Evolutionary conservation across 2,888 invertebrate species (phyloP).

Genomic region (Polydrusus cervinus): DNA sequence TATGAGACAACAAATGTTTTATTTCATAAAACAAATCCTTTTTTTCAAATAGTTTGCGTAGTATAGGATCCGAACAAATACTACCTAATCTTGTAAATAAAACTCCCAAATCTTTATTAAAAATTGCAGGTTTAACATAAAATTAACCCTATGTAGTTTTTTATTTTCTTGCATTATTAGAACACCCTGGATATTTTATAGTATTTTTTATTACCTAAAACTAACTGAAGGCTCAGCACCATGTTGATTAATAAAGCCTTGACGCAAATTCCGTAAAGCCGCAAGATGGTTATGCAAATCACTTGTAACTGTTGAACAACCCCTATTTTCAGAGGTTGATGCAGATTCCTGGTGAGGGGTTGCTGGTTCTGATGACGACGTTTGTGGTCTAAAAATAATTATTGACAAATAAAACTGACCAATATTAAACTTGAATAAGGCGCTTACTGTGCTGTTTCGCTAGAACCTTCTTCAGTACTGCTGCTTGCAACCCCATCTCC

Average conservation of each 20-base stretch:
- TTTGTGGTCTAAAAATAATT: constrained; percentile 41
- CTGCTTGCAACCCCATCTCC: constrained; percentile 13
- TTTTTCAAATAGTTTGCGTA: too few species aligned
- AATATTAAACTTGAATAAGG: background rate
- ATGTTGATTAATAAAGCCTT: constrained; percentile 75
- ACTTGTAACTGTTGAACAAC: constrained; percentile 64
- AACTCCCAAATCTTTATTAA: too few species aligned
- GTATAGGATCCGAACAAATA: too few species aligned
- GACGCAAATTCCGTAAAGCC: constrained; percentile 70
- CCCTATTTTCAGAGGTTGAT: constrained; percentile 53
- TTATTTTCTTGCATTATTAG: too few species aligned
- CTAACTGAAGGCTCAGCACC: constrained; percentile 76
- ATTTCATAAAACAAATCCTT: too few species aligned
- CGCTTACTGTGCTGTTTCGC: constrained; percentile 26
- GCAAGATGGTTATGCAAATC: constrained; percentile 68
- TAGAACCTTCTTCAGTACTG: constrained; percentile 21
- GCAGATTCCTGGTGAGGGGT: constrained; percentile 51
- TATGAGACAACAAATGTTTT: too few species aligned
- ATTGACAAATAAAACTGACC: background rate
- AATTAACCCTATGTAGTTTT: too few species aligned
- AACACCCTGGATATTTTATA: background rate
- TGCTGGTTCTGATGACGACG: constrained; percentile 52
- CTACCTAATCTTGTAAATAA: too few species aligned
- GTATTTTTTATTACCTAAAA: constrained; percentile 55
- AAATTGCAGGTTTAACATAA: too few species aligned